Base-by-base conservation (phyloP, 2,888 invertebrate genomes). In the Cataglyphis rosenhaueri region DNA sequence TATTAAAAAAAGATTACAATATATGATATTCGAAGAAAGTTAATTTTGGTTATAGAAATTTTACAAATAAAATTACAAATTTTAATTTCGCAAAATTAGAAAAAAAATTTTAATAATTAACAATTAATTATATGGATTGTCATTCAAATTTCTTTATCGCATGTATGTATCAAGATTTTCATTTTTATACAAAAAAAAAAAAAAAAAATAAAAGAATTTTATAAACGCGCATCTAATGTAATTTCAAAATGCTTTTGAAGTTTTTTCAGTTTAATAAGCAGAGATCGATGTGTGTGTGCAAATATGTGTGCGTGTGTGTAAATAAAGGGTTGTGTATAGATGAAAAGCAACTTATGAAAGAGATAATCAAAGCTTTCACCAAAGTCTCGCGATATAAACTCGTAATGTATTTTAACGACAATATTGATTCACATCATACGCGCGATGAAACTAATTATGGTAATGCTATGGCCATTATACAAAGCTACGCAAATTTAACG, bases 311-410 rank as follows among this genome's bases (percentile, higher is more conserved):
- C 21, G 3, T 32, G 32, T 32, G 5, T 29, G 18, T 75, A 75
- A 65, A 75, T 75, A 78, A 44, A 78, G 12, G 12, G 5, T 18
- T 6, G n/a, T 25, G 12, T 21, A 8, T 21, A 55, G 57, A 68
- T 68, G n/a, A 48, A 12, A 70, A 21, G 2, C 12, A 32, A 44
- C 32, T 48, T 59, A 21, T 25, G 12, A 35, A 12, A 32, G n/a
- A 78, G 32, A 10, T 70, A 68, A 78, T 32, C 70, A 9, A 57
- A 78, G 57, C 15, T 59, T 78, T 59, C 21, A 15, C 57, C 21
- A 64, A 76, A 78, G 6, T 57, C 9, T n/a, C 18, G 44, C 48
- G n/a, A n/a, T 48, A 57, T 57, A 68, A 76, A 68, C 66, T 66
- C 21, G 15, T 35, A 59, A 78, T 59, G 21, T 44, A 59, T 15